Evolutionary conservation across 2,888 invertebrate genomes (phyloP), one percentile per base, ranked within the genome.

Genomic region (Actias luna): DNA sequence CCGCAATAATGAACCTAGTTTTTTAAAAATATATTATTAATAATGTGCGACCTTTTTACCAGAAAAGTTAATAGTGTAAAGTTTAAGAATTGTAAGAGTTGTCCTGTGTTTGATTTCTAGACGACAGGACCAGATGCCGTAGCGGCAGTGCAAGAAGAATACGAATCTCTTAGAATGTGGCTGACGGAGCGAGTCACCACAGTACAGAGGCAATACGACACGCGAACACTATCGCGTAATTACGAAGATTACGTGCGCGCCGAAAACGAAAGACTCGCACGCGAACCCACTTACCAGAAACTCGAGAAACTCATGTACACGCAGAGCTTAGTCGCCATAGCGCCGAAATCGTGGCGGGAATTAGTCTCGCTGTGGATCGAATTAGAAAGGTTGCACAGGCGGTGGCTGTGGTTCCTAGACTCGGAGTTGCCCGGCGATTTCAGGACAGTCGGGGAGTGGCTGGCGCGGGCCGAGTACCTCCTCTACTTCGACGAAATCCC

Each of bases 381-480:
- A 78, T 93, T 98, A 61, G 96, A 97, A 79, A 90, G 93, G 74
- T 93, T 97, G 88, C 94, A 98, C 89, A 93, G 95, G 75, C 94
- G 95, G 78, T 99, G 99, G 98, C 94, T 98, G 73, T 97, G 97
- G 97, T 93, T 97, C 60, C 89, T 99, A 71, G 99, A 99, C 84
- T 95, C 96, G 0, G 94, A 94, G 67, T 92, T 99, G 61, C 98
- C 98, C 10, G 97, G 97, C 50, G 97, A 97, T 76, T 95, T 99
- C 73, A 96, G 96, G 64, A 94, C 95, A 68, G 94, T 98, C 18
- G 98, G 98, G 61, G 96, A 97, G 83, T 99, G 99, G 98, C 88
- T 99, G 61, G 96, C 97, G 66, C 95, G 95, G 73, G 99, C 98
- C 22, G 98, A 98, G 84, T 95, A 95, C 77, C 88, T 97, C 60